Percentiles rank a stretch among this genome's conserved stretches.
Conservation (phyloP, 2,888 invertebrate genomes). For the Phengaris arion region DNA sequence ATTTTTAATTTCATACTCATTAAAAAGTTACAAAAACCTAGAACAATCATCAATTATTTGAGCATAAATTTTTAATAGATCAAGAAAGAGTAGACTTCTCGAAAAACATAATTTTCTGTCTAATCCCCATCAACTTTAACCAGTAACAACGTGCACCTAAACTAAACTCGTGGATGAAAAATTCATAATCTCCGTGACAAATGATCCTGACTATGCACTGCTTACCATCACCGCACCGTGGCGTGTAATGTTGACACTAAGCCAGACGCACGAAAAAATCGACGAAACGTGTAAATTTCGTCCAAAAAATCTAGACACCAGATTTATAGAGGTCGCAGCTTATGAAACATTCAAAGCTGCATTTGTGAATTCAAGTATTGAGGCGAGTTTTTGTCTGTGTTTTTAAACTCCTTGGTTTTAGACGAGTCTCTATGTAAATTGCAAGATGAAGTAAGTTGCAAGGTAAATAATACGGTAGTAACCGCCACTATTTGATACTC, state of each 20-base stretch:
- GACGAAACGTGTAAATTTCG: conserved; percentile 53
- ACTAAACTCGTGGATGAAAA: conserved; percentile 50
- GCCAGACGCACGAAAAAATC: conserved; percentile 46
- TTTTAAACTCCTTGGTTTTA: neutral
- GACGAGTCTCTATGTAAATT: neutral
- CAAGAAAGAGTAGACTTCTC: too few relatives aligned
- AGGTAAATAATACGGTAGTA: too few relatives aligned
- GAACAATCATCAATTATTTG: too few relatives aligned
- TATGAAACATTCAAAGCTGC: conserved; percentile 63
- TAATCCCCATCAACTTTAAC: too few relatives aligned
- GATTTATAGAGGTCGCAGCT: conserved; percentile 54
- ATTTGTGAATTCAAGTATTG: conserved; percentile 39
- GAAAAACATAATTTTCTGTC: too few relatives aligned
- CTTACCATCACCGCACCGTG: conserved; percentile 56
- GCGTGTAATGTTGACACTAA: conserved; percentile 50
- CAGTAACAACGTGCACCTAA: conserved; percentile 34
- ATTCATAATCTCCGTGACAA: conserved; percentile 64
- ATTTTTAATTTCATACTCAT: too few relatives aligned
- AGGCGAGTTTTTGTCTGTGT: neutral
- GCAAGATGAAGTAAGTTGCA: too few relatives aligned
- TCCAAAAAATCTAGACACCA: conserved; percentile 47
- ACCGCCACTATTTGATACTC: too few relatives aligned
- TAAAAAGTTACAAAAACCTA: too few relatives aligned
- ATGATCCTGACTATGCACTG: conserved; percentile 63
- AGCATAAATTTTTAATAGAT: too few relatives aligned